Evolutionary conservation across 2,888 invertebrate species (phyloP).

Genomic region (Acanthosepion pharaonis): DNA sequence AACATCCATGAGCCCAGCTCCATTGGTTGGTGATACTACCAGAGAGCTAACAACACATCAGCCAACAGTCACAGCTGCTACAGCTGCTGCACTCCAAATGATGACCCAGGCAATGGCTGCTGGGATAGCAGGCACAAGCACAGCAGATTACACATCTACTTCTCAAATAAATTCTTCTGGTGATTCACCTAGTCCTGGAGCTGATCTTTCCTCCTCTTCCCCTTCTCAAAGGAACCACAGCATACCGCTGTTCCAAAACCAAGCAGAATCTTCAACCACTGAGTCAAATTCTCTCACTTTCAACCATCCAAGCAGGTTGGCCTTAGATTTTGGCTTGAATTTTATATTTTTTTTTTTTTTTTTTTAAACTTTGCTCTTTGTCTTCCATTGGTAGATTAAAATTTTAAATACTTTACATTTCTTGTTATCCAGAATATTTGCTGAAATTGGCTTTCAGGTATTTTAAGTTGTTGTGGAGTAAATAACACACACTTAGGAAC

Average conservation of each 20-base stretch:
- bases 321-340: no score
- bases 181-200: background rate
- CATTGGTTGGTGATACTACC: background rate
- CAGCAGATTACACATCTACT: background rate
- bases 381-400: no score
- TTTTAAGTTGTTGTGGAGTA: no score
- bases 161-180: background rate
- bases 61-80: background rate
- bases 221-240: slow-evolving; percentile 35
- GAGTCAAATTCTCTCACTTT: slow-evolving; percentile 35
- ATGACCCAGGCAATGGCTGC: slow-evolving; percentile 25
- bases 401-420: no score
- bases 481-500: no score
- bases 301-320: background rate
- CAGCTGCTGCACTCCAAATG: slow-evolving; percentile 33
- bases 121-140: background rate
- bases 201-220: background rate
- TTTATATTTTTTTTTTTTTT: no score
- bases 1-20: slow-evolving; percentile 20
- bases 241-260: slow-evolving; percentile 42
- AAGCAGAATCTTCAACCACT: slow-evolving; percentile 50
- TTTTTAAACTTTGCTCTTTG: no score
- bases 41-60: background rate
- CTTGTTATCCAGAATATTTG: no score
- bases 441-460: no score